These are phyloP conservation scores for Todus mexicanus DNA, from an alignment of 2,797 vertebrate genomes.

Conservation along the genomic window DNA sequence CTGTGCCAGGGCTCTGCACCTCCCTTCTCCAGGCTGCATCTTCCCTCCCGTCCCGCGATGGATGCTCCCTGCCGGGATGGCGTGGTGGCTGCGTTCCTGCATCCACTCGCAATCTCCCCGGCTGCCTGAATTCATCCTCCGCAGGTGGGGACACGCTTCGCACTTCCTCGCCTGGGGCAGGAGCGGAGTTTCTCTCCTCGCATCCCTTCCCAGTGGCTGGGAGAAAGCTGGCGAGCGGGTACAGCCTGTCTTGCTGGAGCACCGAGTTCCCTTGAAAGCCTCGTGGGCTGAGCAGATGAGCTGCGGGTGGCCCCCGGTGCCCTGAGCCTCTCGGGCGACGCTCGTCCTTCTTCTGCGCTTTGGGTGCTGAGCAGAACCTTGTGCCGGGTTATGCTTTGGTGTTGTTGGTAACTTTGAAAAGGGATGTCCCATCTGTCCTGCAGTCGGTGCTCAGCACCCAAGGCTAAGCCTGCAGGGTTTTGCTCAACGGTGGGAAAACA, in stretches of 20 bases:
- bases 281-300: neutral
- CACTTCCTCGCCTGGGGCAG: neutral
- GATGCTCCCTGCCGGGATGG: neutral
- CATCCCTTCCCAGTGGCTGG: neutral
- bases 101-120: neutral
- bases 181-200: neutral
- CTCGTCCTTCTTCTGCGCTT: fast-evolving
- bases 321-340: fast-evolving
- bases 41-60: neutral
- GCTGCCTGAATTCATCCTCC: neutral
- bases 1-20: fast-evolving
- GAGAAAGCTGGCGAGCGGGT: slow-evolving; percentile 26
- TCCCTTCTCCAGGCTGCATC: fast-evolving
- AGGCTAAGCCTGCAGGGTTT: neutral
- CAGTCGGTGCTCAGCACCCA: neutral
- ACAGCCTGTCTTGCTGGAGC: slow-evolving; percentile 32
- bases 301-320: neutral
- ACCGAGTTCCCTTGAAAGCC: neutral
- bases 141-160: neutral
- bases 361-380: neutral
- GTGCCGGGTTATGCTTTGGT: fast-evolving
- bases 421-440: fast-evolving
- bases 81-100: fast-evolving
- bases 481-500: neutral
- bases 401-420: fast-evolving